Evolutionary conservation across 2,888 invertebrate genomes (phyloP).

Genomic region (Alentia gelatinosa): DNA sequence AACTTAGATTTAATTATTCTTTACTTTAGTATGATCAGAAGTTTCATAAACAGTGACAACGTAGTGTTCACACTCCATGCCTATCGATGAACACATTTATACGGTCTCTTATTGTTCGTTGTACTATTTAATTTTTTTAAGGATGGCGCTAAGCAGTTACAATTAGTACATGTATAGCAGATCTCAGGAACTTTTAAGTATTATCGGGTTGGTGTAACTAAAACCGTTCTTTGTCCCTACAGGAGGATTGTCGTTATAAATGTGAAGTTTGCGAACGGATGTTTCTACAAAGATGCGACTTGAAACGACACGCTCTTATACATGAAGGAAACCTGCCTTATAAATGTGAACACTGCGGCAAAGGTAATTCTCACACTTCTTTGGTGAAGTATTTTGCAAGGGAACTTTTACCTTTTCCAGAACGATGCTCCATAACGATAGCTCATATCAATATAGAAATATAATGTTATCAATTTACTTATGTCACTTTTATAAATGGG

Average conservation of each 20-base stretch:
- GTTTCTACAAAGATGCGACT: constrained; percentile 76
- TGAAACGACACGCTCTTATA: constrained; percentile 72
- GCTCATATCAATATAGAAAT: too few relatives aligned
- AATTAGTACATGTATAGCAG: neutral
- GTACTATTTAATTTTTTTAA: too few relatives aligned
- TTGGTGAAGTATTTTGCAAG: too few relatives aligned
- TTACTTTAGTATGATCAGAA: too few relatives aligned
- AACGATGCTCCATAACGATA: too few relatives aligned
- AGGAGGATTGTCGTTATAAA: constrained; percentile 70
- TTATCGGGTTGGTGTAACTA: too few relatives aligned
- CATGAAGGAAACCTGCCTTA: constrained; percentile 73
- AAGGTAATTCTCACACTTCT: too few relatives aligned
- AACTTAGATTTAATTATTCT: too few relatives aligned
- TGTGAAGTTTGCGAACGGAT: constrained; percentile 72
- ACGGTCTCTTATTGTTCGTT: neutral
- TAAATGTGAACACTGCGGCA: constrained; percentile 63
- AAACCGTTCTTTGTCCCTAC: constrained; percentile 24
- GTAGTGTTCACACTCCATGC: neutral
- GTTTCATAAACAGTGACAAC: neutral
- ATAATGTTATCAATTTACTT: too few relatives aligned
- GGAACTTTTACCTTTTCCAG: too few relatives aligned
- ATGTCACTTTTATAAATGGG: too few relatives aligned
- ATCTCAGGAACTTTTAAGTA: neutral
- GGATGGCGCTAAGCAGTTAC: neutral
- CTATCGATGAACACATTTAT: neutral